A percentile compares a stretch with the other conserved stretches of the same genome.
These are phyloP conservation scores for Cyprinella venusta DNA, from an alignment of 2,797 vertebrate species.

Conservation along the genomic window DNA sequence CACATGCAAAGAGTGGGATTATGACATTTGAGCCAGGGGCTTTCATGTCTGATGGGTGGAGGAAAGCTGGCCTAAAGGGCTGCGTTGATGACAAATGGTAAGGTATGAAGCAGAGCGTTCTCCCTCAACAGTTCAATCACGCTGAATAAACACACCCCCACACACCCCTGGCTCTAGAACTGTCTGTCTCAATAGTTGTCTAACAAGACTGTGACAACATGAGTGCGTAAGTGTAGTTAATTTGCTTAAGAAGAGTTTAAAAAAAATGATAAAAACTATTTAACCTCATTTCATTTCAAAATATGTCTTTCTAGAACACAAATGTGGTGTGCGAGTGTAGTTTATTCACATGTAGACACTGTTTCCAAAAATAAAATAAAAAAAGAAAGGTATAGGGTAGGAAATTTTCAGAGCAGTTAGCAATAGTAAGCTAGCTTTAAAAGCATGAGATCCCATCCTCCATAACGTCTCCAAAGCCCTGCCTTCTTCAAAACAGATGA, in stretches of 20 bases:
- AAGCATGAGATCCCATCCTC: no score
- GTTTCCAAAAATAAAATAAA: no score
- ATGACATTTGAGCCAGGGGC: slow-evolving; percentile 67
- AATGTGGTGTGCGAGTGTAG: no score
- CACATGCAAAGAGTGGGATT: slow-evolving; percentile 81
- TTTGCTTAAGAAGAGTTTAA: background rate
- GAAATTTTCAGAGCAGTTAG: no score
- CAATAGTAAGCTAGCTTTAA: no score
- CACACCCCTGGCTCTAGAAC: slow-evolving; percentile 19
- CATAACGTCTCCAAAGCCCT: no score
- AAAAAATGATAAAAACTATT: background rate
- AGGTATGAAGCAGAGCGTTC: slow-evolving; percentile 62
- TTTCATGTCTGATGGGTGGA: slow-evolving; percentile 59
- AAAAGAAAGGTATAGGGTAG: no score
- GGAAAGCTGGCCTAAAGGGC: slow-evolving; percentile 59
- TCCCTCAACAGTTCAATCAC: slow-evolving; percentile 73
- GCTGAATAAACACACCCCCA: slow-evolving; percentile 72
- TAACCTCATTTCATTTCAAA: no score
- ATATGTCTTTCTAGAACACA: no score
- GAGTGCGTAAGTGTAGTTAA: background rate
- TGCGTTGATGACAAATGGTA: slow-evolving; percentile 71
- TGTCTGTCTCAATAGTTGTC: slow-evolving; percentile 18
- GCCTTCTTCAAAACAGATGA: no score
- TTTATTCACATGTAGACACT: no score
- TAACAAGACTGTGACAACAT: slow-evolving; percentile 13